phyloP scores from a whole-genome alignment of 2,797 vertebrate species.

The Bucorvus abyssinicus region DNA sequence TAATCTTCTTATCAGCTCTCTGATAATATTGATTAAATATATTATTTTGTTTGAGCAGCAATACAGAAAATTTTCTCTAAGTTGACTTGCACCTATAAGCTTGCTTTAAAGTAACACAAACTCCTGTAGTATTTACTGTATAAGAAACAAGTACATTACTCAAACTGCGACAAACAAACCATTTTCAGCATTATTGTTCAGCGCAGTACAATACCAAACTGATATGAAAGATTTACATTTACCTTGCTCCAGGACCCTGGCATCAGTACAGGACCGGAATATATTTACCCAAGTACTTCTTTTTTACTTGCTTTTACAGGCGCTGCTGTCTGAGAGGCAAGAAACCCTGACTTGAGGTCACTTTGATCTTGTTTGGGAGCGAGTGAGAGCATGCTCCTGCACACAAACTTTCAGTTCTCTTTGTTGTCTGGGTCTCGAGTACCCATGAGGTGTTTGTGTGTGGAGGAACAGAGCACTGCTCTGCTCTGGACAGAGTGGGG shows the following conservation, averaged over 20 bases:
- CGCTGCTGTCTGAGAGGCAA: neutral
- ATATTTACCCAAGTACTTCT: neutral
- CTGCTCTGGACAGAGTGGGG: neutral
- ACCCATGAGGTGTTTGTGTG: fast-evolving
- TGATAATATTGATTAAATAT: neutral
- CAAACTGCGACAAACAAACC: neutral
- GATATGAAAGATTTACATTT: neutral
- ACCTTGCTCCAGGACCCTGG: neutral
- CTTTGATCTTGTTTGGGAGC: neutral
- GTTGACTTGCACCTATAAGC: neutral
- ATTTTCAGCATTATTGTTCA: neutral
- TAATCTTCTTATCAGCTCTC: neutral
- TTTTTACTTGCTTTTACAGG: neutral
- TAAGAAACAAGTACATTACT: neutral
- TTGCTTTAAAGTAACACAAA: neutral
- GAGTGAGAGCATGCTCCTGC: neutral
- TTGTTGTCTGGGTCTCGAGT: neutral
- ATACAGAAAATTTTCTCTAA: neutral
- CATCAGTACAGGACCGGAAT: neutral
- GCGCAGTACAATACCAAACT: neutral
- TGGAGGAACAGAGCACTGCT: neutral
- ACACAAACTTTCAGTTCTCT: neutral
- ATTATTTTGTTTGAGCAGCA: neutral
- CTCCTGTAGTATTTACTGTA: neutral
- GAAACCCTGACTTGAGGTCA: neutral